Evolutionary conservation across 2,797 vertebrate species (phyloP).

Genomic region (Dipus sagitta): DNA sequence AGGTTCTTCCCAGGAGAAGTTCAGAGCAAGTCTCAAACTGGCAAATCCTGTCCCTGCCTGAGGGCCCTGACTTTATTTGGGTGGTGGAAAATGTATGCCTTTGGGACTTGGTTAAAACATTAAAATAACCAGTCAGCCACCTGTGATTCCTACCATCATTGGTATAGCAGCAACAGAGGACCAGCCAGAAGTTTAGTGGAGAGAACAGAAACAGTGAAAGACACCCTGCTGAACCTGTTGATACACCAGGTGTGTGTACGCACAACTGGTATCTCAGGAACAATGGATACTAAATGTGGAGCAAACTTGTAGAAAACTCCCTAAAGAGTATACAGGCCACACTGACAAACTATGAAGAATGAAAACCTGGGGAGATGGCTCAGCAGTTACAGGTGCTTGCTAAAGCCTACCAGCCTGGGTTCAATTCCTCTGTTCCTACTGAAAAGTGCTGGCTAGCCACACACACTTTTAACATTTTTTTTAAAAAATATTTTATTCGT

Average conservation of each 20-base stretch:
- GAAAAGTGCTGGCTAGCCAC: no score
- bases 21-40: slow-evolving; percentile 19
- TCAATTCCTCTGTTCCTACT: no score
- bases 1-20: background rate
- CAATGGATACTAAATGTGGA: slow-evolving; percentile 16
- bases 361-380: no score
- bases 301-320: background rate
- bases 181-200: slow-evolving; percentile 8
- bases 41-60: background rate
- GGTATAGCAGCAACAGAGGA: background rate
- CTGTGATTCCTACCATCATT: background rate
- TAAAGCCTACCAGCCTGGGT: no score
- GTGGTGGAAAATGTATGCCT: background rate
- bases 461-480: no score
- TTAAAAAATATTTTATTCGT: no score
- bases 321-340: slow-evolving; percentile 10
- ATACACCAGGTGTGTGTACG: background rate
- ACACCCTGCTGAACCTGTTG: background rate
- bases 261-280: background rate
- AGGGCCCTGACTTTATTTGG: slow-evolving; percentile 3
- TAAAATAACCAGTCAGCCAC: slow-evolving; percentile 21
- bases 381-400: no score
- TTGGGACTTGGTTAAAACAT: background rate
- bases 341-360: background rate
- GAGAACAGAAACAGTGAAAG: slow-evolving; percentile 11